Base-by-base conservation (phyloP, 2,888 invertebrate genomes). In the Sericinus montela region DNA sequence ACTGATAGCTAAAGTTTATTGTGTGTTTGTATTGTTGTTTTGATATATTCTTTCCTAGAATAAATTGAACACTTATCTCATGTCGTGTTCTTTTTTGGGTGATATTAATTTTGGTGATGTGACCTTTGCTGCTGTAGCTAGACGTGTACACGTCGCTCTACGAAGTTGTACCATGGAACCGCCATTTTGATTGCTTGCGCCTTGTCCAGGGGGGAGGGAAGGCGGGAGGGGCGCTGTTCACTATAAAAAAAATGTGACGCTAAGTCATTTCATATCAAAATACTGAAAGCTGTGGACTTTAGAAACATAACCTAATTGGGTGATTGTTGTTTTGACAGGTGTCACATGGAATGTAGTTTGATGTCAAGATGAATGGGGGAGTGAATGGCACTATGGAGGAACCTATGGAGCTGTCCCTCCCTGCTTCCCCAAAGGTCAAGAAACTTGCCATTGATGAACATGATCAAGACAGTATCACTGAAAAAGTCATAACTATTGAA, bases 121-220 rank as follows among this genome's bases (percentile, higher is more conserved):
- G 69, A 69, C 59, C 65, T 71, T 70, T 70, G 61, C 61, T 60
- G 59, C 63, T 51, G 60, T 65, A 56, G 50, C 50, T 54, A 65
- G 58, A 62, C 68, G 65, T 71, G 75, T 74, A 81, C 77, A 81
- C 80, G 79, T 80, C 80, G 73, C 66, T 78, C 61, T 67, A 65
- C 54, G 64, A 65, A 74, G 68, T 65, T 70, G 71, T 71, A 74
- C 77, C 75, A 76, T 77, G 69, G 72, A 74, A 81, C 82, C 83
- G 85, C 85, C 85, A 86, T 86, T 85, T 86, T 84, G 85, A 81
- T 80, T 83, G 74, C 78, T 75, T 78, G 76, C 72, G 80, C 76
- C 76, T 75, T 75, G 74, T 72, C 74, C 75, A 76, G 76, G 74
- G 68, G n/a, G 32, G 64, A 64, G 62, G 69, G 72, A 58, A 68